phyloP scores from a whole-genome alignment of 2,113 vertebrate genomes.

The Agapornis roseicollis region DNA sequence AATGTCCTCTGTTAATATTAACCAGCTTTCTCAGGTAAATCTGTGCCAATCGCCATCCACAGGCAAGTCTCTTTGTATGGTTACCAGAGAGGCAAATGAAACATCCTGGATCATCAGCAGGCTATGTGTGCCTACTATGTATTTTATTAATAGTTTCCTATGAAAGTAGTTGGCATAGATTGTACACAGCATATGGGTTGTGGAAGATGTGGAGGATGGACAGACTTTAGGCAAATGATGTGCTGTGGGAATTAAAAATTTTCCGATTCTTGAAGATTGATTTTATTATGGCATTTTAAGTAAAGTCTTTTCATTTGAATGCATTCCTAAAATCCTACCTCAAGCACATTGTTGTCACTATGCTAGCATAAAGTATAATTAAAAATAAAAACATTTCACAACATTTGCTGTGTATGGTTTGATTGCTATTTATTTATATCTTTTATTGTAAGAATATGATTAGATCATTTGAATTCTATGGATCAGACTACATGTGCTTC shows the following conservation, averaged over 20 bases:
- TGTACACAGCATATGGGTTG: neutral
- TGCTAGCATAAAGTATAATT: neutral
- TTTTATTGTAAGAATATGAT: neutral
- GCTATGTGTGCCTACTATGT: fast-evolving
- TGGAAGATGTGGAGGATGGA: neutral
- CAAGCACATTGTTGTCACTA: neutral
- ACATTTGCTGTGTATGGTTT: neutral
- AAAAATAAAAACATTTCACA: neutral
- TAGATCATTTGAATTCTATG: neutral
- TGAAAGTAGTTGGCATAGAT: neutral
- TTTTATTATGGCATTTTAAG: neutral
- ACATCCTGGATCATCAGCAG: neutral
- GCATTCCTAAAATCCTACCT: neutral
- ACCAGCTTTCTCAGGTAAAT: neutral
- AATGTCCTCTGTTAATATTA: neutral
- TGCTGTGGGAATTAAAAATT: neutral
- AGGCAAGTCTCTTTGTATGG: neutral
- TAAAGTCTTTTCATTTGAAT: neutral
- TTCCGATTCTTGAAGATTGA: neutral
- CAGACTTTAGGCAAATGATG: neutral
- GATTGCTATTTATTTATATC: neutral
- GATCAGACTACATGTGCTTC: neutral
- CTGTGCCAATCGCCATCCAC: fast-evolving
- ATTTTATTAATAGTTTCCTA: neutral
- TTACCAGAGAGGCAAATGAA: neutral